A percentile compares a stretch with the other conserved stretches of the same genome.
Evolutionary conservation across 2,888 invertebrate genomes (phyloP).

Genomic region (Synergus itoensis): DNA sequence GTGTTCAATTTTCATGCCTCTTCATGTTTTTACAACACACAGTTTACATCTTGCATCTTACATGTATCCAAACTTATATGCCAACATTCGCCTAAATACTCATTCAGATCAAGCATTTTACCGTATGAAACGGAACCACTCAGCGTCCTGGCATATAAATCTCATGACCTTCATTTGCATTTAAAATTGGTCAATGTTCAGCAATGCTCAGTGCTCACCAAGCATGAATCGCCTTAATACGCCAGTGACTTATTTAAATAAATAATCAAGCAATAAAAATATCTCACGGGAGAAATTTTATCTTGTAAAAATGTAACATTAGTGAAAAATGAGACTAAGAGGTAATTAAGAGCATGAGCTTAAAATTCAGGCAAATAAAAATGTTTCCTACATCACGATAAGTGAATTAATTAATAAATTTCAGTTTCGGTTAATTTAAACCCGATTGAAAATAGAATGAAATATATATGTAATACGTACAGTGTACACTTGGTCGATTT

Average conservation of each 20-base stretch:
- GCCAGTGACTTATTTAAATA: slow-evolving; percentile 33
- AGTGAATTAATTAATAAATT: slow-evolving; percentile 7
- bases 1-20: slow-evolving; percentile 27
- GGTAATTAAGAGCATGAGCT: slow-evolving; percentile 12
- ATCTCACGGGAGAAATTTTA: slow-evolving; percentile 6
- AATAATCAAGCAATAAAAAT: slow-evolving; percentile 21
- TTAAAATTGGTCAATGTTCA: slow-evolving; percentile 41
- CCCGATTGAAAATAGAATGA: not conserved
- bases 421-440: not conserved
- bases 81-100: slow-evolving; percentile 45
- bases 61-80: not conserved
- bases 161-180: slow-evolving; percentile 37
- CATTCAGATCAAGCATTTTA: slow-evolving; percentile 46
- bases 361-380: not conserved
- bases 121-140: slow-evolving; percentile 50
- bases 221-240: slow-evolving; percentile 8
- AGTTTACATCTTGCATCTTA: not conserved
- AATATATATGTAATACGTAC: not conserved
- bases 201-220: not conserved
- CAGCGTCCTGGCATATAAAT: slow-evolving; percentile 21
- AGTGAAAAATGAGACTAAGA: slow-evolving; percentile 20
- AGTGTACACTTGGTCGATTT: not conserved
- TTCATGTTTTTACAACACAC: not conserved
- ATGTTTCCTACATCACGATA: not conserved
- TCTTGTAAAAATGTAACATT: slow-evolving; percentile 15